phyloP scores from a whole-genome alignment of 1,140 invertebrate species.

The Euwallacea similis region DNA sequence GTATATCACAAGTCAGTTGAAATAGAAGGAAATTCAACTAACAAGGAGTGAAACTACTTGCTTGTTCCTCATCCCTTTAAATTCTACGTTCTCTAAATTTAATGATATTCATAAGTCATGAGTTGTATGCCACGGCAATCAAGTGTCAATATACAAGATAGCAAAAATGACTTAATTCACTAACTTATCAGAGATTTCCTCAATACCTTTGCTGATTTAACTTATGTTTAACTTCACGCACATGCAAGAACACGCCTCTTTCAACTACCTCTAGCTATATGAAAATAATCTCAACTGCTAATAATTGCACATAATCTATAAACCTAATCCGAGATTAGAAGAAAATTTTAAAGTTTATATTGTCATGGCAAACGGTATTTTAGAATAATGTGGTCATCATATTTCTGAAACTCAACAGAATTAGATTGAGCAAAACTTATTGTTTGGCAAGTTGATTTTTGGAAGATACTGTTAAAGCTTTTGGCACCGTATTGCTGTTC shows the following conservation, averaged over 20 bases:
- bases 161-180: background rate
- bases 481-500: no score
- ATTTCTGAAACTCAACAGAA: no score
- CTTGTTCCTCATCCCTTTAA: background rate
- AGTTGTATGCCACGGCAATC: conserved; percentile 6
- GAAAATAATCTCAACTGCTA: conserved; percentile 4
- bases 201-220: background rate
- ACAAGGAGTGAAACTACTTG: no score
- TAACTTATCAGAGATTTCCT: background rate
- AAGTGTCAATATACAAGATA: background rate
- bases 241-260: conserved; percentile 1
- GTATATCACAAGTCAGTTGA: no score
- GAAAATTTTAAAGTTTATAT: conserved; percentile 3
- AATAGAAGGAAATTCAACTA: no score
- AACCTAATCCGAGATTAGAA: background rate
- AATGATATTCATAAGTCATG: background rate
- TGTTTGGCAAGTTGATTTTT: no score
- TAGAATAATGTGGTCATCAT: conserved; percentile 4
- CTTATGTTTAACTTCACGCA: background rate
- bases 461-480: no score
- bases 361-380: conserved; percentile 20
- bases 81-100: background rate
- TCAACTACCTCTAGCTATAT: background rate
- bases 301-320: conserved; percentile 1
- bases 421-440: no score